Evolutionary conservation across 1,140 invertebrate species (phyloP).

Genomic region (Idris sp.): DNA sequence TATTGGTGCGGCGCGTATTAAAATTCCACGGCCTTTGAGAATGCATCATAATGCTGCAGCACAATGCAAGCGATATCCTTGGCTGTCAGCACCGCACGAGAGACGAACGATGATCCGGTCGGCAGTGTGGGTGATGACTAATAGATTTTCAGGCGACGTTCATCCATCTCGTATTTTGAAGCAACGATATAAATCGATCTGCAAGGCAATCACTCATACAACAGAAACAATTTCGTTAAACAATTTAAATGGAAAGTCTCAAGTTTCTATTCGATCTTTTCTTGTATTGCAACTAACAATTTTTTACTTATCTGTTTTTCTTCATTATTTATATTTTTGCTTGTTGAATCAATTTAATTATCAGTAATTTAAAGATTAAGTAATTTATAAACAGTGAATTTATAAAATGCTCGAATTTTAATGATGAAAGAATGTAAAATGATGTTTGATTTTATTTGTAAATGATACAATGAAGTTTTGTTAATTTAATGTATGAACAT

Average conservation of each 20-base stretch:
- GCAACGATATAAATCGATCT: constrained; percentile 70
- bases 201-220: constrained; percentile 32
- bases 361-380: no score
- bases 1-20: constrained; percentile 64
- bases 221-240: constrained; percentile 28
- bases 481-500: no score
- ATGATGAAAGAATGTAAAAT: no score
- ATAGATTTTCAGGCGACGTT: constrained; percentile 72
- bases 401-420: no score
- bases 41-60: constrained; percentile 62
- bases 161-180: constrained; percentile 70
- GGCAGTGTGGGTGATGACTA: constrained; percentile 72
- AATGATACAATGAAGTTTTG: no score
- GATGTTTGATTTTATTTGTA: no score
- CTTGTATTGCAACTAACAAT: no score
- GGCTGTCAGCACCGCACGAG: constrained; percentile 67
- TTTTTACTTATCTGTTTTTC: no score
- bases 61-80: constrained; percentile 68
- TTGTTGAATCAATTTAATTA: no score
- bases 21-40: constrained; percentile 65
- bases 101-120: constrained; percentile 36
- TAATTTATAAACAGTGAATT: no score
- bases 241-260: constrained; percentile 23
- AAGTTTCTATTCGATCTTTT: no score
- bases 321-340: no score